Percentiles rank a stretch among this genome's conserved stretches.
phyloP scores from a whole-genome alignment of 2,797 vertebrate genomes.

The Peromyscus nudipes region DNA sequence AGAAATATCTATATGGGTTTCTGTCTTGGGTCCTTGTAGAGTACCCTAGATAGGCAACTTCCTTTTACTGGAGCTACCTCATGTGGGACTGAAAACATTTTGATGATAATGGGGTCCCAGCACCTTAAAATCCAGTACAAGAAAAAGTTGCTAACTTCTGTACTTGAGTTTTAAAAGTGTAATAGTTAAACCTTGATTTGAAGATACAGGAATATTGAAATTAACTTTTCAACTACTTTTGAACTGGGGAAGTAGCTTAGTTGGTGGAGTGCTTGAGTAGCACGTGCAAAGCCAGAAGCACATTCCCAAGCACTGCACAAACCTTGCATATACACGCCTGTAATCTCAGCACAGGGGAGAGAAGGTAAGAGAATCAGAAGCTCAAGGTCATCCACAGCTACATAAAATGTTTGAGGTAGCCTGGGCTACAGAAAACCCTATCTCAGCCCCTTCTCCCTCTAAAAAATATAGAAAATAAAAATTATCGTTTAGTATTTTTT shows the following conservation, averaged over 20 bases:
- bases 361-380: not conserved
- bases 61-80: not conserved
- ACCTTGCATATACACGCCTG: too few relatives aligned
- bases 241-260: not conserved
- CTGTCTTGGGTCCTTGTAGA: not conserved
- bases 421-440: not conserved
- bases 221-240: not conserved
- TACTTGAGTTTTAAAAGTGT: not conserved
- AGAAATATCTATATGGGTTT: not conserved
- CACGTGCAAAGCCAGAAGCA: not conserved
- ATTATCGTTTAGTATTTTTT: not conserved
- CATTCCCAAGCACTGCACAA: not conserved
- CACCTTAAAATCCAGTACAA: not conserved
- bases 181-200: conserved; percentile 11
- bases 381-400: not conserved
- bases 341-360: not conserved
- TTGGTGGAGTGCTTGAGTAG: not conserved
- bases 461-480: not conserved
- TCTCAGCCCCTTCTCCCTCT: not conserved
- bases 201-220: not conserved
- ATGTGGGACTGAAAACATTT: not conserved
- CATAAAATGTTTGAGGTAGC: not conserved
- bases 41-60: not conserved
- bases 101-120: not conserved
- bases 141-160: conserved; percentile 8